Evolutionary conservation across 2,797 vertebrate genomes (phyloP), one percentile per base, ranked within the genome.

Genomic region (Macropus fuliginosus): DNA sequence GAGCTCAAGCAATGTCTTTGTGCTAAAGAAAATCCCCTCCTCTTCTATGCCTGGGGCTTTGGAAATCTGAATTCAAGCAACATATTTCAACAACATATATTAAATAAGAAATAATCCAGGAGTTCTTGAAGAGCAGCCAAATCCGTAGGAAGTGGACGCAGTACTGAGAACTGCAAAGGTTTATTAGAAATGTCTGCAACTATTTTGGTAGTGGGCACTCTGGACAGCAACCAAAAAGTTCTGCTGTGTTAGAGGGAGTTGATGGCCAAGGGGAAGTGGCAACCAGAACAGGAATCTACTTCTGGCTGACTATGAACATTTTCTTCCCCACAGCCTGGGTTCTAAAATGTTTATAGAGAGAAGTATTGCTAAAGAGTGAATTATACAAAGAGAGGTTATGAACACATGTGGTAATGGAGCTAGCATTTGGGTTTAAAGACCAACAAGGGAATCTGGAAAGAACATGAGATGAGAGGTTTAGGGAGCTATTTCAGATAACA

Each of bases 321-420:
- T 93, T 96, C 96, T 87, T 66, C 94, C 55, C 96, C 56, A 96
- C 97, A 94, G 11, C 96, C 90, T 87, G 97, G 97, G 93, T 94
- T 97, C 94, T 56, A 98, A 97, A 96, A 97, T 97, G 97, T 97
- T 97, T 96, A 97, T 96, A 97, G 59, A 97, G 96, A 97, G 97
- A 98, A 97, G 96, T 96, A 96, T 97, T 91, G 96, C 96, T 89
- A 50, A 92, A 94, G 89, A 93, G 93, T 95, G 94, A 97, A 97
- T 97, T 97, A 97, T 90, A 95, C 97, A 96, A 97, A 97, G 93
- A 96, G 91, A 12, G 89, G 40, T 55, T 96, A 81, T 95, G 96
- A 95, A 95, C 95, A 96, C 90, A 95, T 97, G 95, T 54, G 93
- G 97, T 96, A 96, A 97, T 81, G 94, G 74, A 97, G 96, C 91